phyloP scores from a whole-genome alignment of 2,113 vertebrate species.

The Rhipidura dahli region DNA sequence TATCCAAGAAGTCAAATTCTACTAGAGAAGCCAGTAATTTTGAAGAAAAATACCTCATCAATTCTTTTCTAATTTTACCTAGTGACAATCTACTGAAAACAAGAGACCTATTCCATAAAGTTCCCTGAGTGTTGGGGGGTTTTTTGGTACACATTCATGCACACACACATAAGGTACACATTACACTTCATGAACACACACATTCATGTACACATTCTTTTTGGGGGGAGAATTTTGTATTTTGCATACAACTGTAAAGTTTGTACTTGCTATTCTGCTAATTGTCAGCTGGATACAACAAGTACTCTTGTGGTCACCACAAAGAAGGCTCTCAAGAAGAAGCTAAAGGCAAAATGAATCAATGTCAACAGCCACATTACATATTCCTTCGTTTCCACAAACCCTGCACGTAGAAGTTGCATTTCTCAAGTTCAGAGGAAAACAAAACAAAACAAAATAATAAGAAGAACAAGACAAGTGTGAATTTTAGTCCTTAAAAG shows the following conservation, averaged over 20 bases:
- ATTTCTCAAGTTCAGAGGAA: neutral
- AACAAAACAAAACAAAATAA: neutral
- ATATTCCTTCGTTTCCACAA: neutral
- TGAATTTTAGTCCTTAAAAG: neutral
- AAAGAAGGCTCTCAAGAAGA: neutral
- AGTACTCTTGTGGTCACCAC: neutral
- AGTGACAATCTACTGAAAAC: neutral
- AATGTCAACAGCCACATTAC: neutral
- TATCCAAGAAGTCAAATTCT: neutral
- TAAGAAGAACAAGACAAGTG: neutral
- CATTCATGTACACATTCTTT: neutral
- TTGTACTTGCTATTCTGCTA: neutral
- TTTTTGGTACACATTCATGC: neutral
- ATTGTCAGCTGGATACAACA: neutral
- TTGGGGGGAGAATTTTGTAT: neutral
- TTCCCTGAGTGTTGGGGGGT: accelerated
- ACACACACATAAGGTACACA: too few relatives aligned
- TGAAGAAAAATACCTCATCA: neutral
- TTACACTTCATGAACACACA: too few relatives aligned
- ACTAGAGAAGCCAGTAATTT: neutral
- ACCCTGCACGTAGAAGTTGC: neutral
- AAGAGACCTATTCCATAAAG: neutral
- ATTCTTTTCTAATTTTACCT: neutral
- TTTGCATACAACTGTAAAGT: neutral
- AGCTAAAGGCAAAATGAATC: neutral